Base-by-base conservation (phyloP, 2,888 invertebrate species). In the Hydriomena furcata region DNA sequence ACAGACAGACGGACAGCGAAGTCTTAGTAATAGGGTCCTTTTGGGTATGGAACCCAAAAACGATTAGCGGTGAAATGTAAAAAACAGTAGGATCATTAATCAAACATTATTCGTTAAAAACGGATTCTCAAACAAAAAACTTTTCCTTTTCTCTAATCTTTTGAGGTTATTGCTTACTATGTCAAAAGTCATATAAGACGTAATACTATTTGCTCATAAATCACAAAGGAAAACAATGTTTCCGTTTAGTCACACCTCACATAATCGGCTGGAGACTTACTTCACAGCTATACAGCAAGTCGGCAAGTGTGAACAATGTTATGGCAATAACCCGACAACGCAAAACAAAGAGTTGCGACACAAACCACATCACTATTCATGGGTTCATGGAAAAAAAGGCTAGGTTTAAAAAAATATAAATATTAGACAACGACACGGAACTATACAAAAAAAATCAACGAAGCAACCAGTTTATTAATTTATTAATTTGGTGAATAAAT, bases 221-320 rank as follows among this genome's bases (percentile, higher is more conserved):
- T 45, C 40, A 51, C 40, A 34, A 48, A 44, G 10, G 38, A 52
- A 52, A 49, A 52, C 40, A 44, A 40, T 41, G 37, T 47, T 48
- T 50, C 45, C 42, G 43, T 55, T 53, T 49, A 40, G 45, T 50
- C 52, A 58, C 52, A 53, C 51, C 37, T 55, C 55, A 46, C 52
- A 54, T 48, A 55, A 56, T 53, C 53, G 11, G 41, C 34, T 34
- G 23, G 8, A 21, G 37, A 41, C 35, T 58, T 37, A 48, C 50
- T 50, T 52, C 52, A 54, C 52, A 52, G 38, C 46, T 49, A 13
- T n/a, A 12, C 21, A 20, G 11, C 13, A 31, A 23, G 28, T 42
- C n/a, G n/a, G 42, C 40, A 27, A 43, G 43, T 27, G 34, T 27
- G 17, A 17, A 47, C 46, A 53, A 55, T 47, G 51, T 47, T 42